These are phyloP conservation scores for Periplaneta americana DNA, from an alignment of 1,140 invertebrate species.

Conservation along the genomic window DNA sequence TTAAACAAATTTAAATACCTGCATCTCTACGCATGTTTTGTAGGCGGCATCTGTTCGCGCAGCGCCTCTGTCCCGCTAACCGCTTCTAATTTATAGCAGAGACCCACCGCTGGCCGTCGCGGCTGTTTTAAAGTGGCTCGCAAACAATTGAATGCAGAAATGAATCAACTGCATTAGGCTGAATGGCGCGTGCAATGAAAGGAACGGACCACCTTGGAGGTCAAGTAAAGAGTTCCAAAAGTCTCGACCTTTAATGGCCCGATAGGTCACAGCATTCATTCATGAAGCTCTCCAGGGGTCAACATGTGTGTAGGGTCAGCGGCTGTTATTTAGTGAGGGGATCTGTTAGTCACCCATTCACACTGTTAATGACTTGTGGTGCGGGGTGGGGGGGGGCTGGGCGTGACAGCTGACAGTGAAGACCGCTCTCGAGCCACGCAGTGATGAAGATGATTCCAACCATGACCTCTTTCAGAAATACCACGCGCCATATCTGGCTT, in stretches of 20 bases:
- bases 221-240: neutral
- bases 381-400: neutral
- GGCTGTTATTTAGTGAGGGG: neutral
- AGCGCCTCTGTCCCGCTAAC: neutral
- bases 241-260: neutral
- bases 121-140: neutral
- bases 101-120: too few species aligned
- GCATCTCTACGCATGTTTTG: neutral
- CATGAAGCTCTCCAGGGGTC: neutral
- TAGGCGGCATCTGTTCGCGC: neutral
- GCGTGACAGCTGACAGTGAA: neutral
- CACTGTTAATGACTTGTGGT: neutral
- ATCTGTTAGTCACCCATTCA: neutral
- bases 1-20: too few species aligned
- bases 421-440: neutral
- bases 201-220: neutral
- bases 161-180: neutral
- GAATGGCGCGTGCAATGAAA: neutral
- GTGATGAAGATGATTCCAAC: neutral
- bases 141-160: neutral
- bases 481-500: neutral
- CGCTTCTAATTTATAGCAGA: neutral
- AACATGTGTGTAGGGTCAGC: neutral
- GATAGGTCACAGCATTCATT: neutral
- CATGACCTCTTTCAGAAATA: neutral